Percentiles rank a stretch among this genome's conserved stretches.
Evolutionary conservation across 2,797 vertebrate genomes (phyloP).

Genomic region (Betta splendens): DNA sequence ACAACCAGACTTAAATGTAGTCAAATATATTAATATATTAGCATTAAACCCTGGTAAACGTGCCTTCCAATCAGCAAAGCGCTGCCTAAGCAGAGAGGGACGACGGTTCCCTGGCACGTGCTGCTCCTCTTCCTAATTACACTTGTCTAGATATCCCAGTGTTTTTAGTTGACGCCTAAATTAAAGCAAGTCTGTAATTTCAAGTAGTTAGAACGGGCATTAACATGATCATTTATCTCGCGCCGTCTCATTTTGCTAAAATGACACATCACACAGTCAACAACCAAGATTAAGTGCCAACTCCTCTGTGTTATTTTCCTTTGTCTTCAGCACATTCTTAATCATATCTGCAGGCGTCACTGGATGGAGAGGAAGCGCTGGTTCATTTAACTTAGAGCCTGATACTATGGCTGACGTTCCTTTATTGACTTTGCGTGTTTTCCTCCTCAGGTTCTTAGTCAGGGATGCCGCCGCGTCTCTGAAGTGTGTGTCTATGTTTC

Average conservation of each 20-base stretch:
- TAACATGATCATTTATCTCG: slow-evolving; percentile 54
- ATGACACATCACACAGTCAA: slow-evolving; percentile 51
- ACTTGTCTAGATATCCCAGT: slow-evolving; percentile 43
- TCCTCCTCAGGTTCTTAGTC: slow-evolving; percentile 16
- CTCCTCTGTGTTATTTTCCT: slow-evolving; percentile 30
- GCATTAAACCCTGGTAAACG: neutral
- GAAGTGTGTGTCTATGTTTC: slow-evolving; percentile 47
- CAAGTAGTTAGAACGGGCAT: slow-evolving; percentile 68
- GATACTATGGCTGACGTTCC: neutral
- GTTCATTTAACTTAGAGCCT: slow-evolving; percentile 31
- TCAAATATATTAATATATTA: neutral
- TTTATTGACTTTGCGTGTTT: slow-evolving; percentile 7
- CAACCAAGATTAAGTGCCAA: slow-evolving; percentile 45
- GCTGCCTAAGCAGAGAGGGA: slow-evolving; percentile 13
- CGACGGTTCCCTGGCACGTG: slow-evolving; percentile 34
- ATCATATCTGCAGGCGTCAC: slow-evolving; percentile 43
- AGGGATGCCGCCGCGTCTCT: slow-evolving; percentile 18
- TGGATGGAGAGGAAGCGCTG: slow-evolving; percentile 29
- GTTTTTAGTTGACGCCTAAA: slow-evolving; percentile 67
- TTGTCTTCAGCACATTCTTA: slow-evolving; percentile 31
- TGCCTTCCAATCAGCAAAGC: slow-evolving; percentile 23
- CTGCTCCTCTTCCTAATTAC: slow-evolving; percentile 64
- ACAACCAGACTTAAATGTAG: neutral
- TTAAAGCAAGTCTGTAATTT: slow-evolving; percentile 68
- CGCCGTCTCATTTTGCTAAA: slow-evolving; percentile 47